Evolutionary conservation across 2,797 vertebrate species (phyloP), one percentile per base, ranked within the genome.

Genomic region (Carcharodon carcharias): DNA sequence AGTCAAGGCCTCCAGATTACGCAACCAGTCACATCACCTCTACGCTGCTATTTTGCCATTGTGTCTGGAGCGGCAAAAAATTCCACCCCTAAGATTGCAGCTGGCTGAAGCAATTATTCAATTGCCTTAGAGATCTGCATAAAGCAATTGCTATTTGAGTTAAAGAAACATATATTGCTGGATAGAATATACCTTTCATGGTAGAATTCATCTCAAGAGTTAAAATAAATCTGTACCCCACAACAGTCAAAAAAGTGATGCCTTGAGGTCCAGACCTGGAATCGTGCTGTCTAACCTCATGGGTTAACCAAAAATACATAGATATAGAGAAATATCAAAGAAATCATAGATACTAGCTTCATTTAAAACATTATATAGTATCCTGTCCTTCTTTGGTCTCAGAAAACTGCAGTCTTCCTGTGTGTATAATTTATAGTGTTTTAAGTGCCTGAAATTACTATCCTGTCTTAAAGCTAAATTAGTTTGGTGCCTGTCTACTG

Each of bases 401-500:
- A 54, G 94, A 58, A 71, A 56, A 56, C 94, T 95, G 94, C 94
- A 73, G 69, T 56, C 69, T 95, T 95, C 94, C 94, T 95, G 28
- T 95, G 69, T 54, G 28, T 73, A 58, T 95, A 95, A 95, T 95
- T 95, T 77, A 73, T 95, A 95, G 69, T 95, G 65, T 95, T 95
- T 95, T 77, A 95, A 95, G 71, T 77, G 94, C 94, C 94, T 95
- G 69, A 95, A 95, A 95, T 95, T 95, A 77, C 94, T 95, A 95
- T 95, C 94, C 69, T 95, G 50, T 73, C 94, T 95, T 77, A 95
- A 95, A 77, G 94, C 50, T 58, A 56, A 95, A 95, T 95, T 77
- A 95, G 45, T 54, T 77, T 95, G 94, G 94, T 77, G 94, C 94
- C 94, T 95, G 94, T 95, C 94, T 95, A 77, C 94, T 77, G 67